phyloP scores from a whole-genome alignment of 1,140 invertebrate species.

The Calosoma granatense region DNA sequence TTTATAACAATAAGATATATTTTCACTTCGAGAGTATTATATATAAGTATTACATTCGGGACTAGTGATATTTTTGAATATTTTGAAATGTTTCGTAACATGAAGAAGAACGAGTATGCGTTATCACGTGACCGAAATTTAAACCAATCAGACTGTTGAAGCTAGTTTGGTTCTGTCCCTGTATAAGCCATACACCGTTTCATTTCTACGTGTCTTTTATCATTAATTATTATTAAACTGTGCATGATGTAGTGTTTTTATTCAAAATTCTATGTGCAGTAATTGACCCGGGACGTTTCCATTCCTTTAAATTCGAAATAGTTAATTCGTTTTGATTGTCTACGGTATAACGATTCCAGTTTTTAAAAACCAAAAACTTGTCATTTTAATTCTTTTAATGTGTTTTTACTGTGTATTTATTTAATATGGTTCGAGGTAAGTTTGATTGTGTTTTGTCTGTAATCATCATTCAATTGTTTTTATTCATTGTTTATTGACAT shows the following conservation, averaged over 20 bases:
- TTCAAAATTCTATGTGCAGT: not conserved
- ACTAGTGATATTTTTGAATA: no score
- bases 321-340: not conserved
- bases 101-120: no score
- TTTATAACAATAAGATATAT: no score
- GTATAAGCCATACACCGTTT: not conserved
- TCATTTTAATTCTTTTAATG: not conserved
- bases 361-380: not conserved
- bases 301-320: not conserved
- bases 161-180: not conserved
- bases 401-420: not conserved
- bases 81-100: no score
- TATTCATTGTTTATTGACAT: not conserved
- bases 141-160: not conserved
- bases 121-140: not conserved
- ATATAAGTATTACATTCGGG: no score
- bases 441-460: not conserved
- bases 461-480: not conserved
- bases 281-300: no score
- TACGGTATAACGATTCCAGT: not conserved
- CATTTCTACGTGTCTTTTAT: not conserved
- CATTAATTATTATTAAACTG: not conserved
- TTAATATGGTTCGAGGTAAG: conserved; percentile 4
- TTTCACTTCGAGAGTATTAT: no score
- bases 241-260: not conserved